phyloP scores from a whole-genome alignment of 2,888 invertebrate genomes.

The Halictus quadricinctus region DNA sequence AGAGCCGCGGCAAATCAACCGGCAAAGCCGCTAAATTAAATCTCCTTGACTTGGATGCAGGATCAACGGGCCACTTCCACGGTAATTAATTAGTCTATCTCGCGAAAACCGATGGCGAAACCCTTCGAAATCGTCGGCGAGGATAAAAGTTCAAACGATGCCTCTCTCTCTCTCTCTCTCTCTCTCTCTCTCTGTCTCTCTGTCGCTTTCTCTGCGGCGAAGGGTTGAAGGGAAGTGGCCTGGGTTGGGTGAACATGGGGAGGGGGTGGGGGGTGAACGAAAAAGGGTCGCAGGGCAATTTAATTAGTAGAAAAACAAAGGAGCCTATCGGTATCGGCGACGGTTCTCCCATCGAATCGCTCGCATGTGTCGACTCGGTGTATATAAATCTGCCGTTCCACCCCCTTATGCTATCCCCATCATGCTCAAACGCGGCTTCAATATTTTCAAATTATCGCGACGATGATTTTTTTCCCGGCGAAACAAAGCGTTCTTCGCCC shows the following conservation, averaged over 20 bases:
- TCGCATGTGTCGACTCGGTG: constrained; percentile 49
- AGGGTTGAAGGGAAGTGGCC: constrained; percentile 17
- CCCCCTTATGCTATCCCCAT: constrained; percentile 12
- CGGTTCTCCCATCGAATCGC: constrained; percentile 69
- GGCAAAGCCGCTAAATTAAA: constrained; percentile 51
- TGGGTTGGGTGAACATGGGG: not conserved
- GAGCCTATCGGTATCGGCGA: constrained; percentile 69
- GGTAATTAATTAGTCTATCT: constrained; percentile 69
- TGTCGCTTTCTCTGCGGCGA: constrained; percentile 11
- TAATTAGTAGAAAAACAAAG: constrained; percentile 70
- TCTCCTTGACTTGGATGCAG: constrained; percentile 41
- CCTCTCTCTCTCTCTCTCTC: constrained; percentile 15
- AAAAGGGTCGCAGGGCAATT: constrained; percentile 58
- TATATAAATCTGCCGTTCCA: constrained; percentile 60
- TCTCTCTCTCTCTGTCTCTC: not conserved
- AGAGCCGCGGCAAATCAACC: constrained; percentile 26
- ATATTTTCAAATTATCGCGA: constrained; percentile 81
- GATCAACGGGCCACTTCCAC: constrained; percentile 54
- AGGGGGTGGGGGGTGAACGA: not conserved
- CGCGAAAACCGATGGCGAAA: constrained; percentile 62
- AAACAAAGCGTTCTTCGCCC: constrained; percentile 80
- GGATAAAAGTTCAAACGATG: constrained; percentile 70
- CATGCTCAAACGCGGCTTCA: constrained; percentile 51
- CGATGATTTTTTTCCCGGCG: constrained; percentile 74
- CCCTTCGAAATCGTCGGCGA: constrained; percentile 58